Base-by-base conservation (phyloP, 2,113 vertebrate genomes). In the Onychostoma macrolepis region DNA sequence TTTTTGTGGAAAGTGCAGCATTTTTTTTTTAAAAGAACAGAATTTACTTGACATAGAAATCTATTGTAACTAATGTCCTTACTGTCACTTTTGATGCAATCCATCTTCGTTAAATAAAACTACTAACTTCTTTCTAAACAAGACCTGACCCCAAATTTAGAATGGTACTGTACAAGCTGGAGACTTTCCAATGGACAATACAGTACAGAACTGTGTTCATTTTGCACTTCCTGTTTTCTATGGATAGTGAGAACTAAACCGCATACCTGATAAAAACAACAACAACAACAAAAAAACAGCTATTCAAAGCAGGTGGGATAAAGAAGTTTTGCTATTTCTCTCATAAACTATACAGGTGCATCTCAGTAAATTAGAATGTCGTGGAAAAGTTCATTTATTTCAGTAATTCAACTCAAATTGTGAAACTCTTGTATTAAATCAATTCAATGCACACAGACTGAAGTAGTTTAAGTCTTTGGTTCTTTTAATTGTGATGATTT, bases 331-430 rank as follows among this genome's bases (percentile, higher is more conserved):
- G 7, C 38, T 76, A 53, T 78, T 78, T 76, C 72, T 43, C 43
- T 76, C 36, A 45, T 76, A 15, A 45, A 45, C 38, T 50, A 78
- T 72, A n/a, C n/a, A n/a, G n/a, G n/a, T n/a, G n/a, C n/a, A n/a
- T n/a, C n/a, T n/a, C n/a, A n/a, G n/a, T n/a, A n/a, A n/a, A n/a
- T n/a, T n/a, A n/a, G n/a, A n/a, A n/a, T n/a, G n/a, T n/a, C n/a
- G n/a, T n/a, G n/a, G n/a, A n/a, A n/a, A n/a, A n/a, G n/a, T n/a
- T n/a, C n/a, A n/a, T n/a, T n/a, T n/a, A n/a, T n/a, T n/a, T n/a
- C n/a, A n/a, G n/a, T n/a, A n/a, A n/a, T n/a, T n/a, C n/a, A n/a
- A n/a, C n/a, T n/a, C n/a, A n/a, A n/a, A n/a, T n/a, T n/a, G n/a
- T n/a, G n/a, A n/a, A n/a, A n/a, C n/a, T n/a, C n/a, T n/a, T n/a